Base-by-base conservation (phyloP, 2,888 invertebrate species). In the Didymodactylos carnosus region DNA sequence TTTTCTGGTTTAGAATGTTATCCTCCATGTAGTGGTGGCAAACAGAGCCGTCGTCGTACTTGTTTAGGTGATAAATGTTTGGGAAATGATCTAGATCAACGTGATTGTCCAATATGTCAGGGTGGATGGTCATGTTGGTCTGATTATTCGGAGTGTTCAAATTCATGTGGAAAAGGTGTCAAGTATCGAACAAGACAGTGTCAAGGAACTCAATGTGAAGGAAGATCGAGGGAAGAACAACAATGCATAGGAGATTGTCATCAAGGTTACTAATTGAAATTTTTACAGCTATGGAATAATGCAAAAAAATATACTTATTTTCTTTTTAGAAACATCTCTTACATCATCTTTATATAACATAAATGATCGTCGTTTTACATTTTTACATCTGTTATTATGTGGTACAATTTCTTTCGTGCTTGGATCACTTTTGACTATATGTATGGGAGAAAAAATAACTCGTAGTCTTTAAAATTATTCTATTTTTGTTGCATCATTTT, bases 41-140 rank as follows among this genome's bases (percentile, higher is more conserved):
- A 5, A 27, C 62, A 62, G n/a, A 62, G 35, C 8, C 62, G 62
- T 62, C 62, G 62, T 62, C 62, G 62, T 35, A 29, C 29, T 3
- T 62, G 62, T n/a, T 35, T 62, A 19, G n/a, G 8, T 62, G n/a
- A 16, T 62, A 6, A 35, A 5, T 62, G 62, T 35, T n/a, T 62
- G 29, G 35, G 62, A n/a, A 16, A 29, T 19, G 19, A 62, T 19
- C 19, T 62, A 3, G 62, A 62, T n/a, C 19, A n/a, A 62, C 62
- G 62, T 62, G 62, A 62, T 2, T 62, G 62, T 62, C n/a, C 35
- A 62, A n/a, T 27, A 19, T 62, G 62, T 62, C n/a, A 19, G 4
- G 19, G n/a, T n/a, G 19, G 35, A 35, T 62, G 73, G 73, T n/a
- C 49, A 39, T 27, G 27, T 41, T 73, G 73, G 73, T 73, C 73